phyloP scores from a whole-genome alignment of 1,140 invertebrate species.

The Drosophila jambulina region DNA sequence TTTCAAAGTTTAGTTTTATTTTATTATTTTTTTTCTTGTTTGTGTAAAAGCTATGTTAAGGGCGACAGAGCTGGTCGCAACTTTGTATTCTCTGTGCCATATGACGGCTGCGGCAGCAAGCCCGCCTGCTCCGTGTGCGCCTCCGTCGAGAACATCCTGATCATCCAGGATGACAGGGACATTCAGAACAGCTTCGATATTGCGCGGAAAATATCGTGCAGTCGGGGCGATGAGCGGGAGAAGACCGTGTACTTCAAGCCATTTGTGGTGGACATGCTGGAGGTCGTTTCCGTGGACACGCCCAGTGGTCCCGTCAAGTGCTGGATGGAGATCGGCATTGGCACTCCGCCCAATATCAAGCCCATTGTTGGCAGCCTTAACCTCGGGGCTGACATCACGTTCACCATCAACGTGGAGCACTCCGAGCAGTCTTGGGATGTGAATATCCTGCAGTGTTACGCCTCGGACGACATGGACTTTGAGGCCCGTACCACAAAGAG shows the following conservation, averaged over 20 bases:
- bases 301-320: conserved; percentile 88
- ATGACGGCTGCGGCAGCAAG: conserved; percentile 88
- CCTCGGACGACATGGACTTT: conserved; percentile 89
- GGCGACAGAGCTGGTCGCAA: conserved; percentile 86
- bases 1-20: not conserved
- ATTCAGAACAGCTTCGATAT: conserved; percentile 88
- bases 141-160: conserved; percentile 88
- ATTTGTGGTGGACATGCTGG: conserved; percentile 90
- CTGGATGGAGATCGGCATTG: conserved; percentile 92
- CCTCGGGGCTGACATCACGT: conserved; percentile 90
- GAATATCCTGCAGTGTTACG: conserved; percentile 90
- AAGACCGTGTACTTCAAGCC: conserved; percentile 89
- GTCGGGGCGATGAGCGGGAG: conserved; percentile 85
- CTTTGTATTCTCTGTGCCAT: conserved; percentile 88
- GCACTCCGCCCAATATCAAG: conserved; percentile 88
- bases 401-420: conserved; percentile 90
- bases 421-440: conserved; percentile 88
- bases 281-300: conserved; percentile 89
- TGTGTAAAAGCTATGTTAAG: conserved; percentile 87
- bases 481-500: conserved; percentile 87
- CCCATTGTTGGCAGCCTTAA: conserved; percentile 86
- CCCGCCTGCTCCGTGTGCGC: conserved; percentile 87
- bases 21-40: not conserved
- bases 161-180: conserved; percentile 89
- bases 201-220: conserved; percentile 88